Conservation (phyloP, 2,113 vertebrate species). For the Thomomys bottae region DNA sequence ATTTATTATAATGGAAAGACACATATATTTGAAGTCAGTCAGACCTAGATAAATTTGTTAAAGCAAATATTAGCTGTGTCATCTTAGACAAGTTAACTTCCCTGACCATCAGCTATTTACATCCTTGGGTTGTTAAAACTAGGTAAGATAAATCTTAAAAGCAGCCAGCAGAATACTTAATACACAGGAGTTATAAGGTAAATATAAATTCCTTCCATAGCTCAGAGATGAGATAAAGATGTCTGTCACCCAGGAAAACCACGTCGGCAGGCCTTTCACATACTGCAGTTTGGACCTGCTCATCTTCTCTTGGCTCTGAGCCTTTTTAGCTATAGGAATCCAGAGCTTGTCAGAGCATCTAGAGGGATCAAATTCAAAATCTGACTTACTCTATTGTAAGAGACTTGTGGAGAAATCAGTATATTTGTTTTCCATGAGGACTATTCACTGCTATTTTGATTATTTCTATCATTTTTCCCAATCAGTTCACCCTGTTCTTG, state of each 20-base stretch:
- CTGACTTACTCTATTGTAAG: not conserved
- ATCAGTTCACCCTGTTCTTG: not conserved
- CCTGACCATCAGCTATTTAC: not conserved
- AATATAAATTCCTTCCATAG: not conserved
- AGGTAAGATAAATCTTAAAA: conserved; percentile 20
- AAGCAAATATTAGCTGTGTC: not conserved
- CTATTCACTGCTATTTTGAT: conserved; percentile 29
- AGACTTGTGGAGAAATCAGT: not conserved
- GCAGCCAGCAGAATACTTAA: not conserved
- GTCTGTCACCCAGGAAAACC: not conserved
- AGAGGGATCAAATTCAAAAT: conserved; percentile 8
- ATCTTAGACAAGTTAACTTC: not conserved
- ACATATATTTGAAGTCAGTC: conserved; percentile 17
- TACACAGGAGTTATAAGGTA: not conserved
- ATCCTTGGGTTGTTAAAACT: not conserved
- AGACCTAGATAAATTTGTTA: conserved; percentile 17
- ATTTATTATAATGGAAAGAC: not conserved
- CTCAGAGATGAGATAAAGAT: not conserved
- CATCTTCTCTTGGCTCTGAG: not conserved
- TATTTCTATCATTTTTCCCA: not conserved
- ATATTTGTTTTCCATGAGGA: conserved; percentile 12
- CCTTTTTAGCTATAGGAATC: conserved; percentile 20
- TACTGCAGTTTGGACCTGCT: not conserved
- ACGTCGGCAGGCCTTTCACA: not conserved
- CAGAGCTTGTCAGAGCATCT: not conserved